Evolutionary conservation across 2,888 invertebrate genomes (phyloP), one percentile per base, ranked within the genome.

Genomic region (Xestia rhomboidea): DNA sequence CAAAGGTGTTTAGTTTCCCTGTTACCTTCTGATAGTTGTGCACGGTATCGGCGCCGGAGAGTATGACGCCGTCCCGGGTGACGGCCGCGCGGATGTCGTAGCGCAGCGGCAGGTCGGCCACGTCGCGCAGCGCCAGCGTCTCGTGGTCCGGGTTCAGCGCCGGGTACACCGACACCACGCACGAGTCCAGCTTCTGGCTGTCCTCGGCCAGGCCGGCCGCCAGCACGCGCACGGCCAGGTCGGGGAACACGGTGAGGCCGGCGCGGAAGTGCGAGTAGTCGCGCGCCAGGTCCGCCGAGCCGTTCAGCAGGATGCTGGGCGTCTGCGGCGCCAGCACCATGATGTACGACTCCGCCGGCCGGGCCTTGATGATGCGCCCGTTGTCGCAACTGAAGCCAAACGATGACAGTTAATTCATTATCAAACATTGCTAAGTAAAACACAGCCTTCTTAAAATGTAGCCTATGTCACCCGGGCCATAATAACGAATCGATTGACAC

Each of bases 141-240:
- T 99, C 99, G 94, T 99, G 99, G 95, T 99, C 99, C 13, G 99
- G 99, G 97, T 99, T 99, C 87, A 99, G 96, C 13, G 99, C 99
- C 51, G 99, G 99, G 94, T 99, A 99, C 79, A 99, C 99, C 66
- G 98, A 98, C 76, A 99, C 98, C 81, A 98, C 98, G 95, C 99
- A 99, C 73, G 99, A 98, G 94, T 99, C 99, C 89, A 99, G 95
- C 93, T 98, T 98, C 93, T 98, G 98, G 73, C 91, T 91, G 41
- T 91, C 93, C 24, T 93, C 83, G 41, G 41, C 41, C 10, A 41
- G 10, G 1, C 88, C 90, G 1, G 90, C 87, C 0, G 93, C 91
- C 54, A 97, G 97, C 21, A 98, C 98, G 10, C 97, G 97, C 71
- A 99, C 98, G 73, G 97, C 97, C 27, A 99, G 97, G 91, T 99